These are phyloP conservation scores for Nomia melanderi DNA, from an alignment of 1,140 invertebrate genomes.

Conservation along the genomic window DNA sequence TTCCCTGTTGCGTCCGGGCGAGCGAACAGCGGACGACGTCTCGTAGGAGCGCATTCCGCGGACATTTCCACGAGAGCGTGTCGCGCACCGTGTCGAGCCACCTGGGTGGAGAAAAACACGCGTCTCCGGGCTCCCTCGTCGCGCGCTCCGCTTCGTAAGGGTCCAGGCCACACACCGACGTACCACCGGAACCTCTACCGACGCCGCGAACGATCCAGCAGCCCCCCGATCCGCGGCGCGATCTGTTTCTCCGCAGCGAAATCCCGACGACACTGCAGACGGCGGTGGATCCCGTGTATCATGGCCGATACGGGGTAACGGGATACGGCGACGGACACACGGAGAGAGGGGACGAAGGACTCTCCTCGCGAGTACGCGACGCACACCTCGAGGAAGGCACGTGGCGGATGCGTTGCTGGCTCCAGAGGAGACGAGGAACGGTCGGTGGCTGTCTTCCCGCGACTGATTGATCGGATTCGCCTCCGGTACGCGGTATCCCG, in stretches of 20 bases:
- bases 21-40: constrained; percentile 22
- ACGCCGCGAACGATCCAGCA: too few relatives aligned
- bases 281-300: background rate
- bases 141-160: too few relatives aligned
- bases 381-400: constrained; percentile 53
- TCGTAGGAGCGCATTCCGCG: constrained; percentile 55
- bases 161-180: too few relatives aligned
- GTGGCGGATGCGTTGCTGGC: constrained; percentile 39
- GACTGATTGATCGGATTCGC: background rate
- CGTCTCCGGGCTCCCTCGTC: too few relatives aligned
- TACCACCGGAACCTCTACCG: too few relatives aligned
- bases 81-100: background rate
- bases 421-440: too few relatives aligned
- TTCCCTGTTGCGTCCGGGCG: constrained; percentile 19
- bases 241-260: constrained; percentile 25
- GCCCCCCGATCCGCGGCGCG: too few relatives aligned
- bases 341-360: background rate
- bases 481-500: constrained; percentile 8
- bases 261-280: background rate
- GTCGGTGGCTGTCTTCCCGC: too few relatives aligned
- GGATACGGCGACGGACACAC: background rate
- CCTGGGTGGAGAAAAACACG: too few relatives aligned
- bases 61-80: constrained; percentile 56
- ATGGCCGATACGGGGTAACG: constrained; percentile 17
- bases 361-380: background rate